A percentile compares a stretch with the other conserved stretches of the same genome.
phyloP scores from a whole-genome alignment of 2,113 vertebrate species.

The Phylloscopus trochiloides region DNA sequence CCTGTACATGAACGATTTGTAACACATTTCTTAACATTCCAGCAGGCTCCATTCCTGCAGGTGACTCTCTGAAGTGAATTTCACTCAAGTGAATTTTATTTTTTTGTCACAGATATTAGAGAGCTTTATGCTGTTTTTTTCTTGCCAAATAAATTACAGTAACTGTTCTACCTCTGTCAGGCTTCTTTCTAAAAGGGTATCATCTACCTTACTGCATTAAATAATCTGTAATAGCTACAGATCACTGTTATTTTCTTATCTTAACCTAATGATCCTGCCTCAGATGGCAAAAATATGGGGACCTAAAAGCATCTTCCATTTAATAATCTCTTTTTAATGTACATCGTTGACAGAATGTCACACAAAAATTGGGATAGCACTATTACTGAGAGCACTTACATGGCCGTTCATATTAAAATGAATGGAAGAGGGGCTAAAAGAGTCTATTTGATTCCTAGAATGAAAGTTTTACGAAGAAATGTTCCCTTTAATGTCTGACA shows the following conservation, averaged over 20 bases:
- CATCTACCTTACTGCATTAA: conserved; percentile 59
- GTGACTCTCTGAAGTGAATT: conserved; percentile 40
- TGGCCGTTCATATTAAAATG: conserved; percentile 4
- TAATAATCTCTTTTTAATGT: conserved; percentile 52
- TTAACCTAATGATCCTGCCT: conserved; percentile 62
- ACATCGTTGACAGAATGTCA: conserved; percentile 38
- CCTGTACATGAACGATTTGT: neutral
- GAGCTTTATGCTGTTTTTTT: conserved; percentile 2
- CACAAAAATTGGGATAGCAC: conserved; percentile 18
- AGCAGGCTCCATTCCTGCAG: neutral
- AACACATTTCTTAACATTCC: conserved; percentile 1
- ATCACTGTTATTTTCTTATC: conserved; percentile 62
- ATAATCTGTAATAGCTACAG: conserved; percentile 58
- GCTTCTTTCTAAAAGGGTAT: conserved; percentile 61
- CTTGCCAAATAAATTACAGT: conserved; percentile 43
- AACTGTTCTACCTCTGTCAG: conserved; percentile 46
- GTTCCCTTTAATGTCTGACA: conserved; percentile 17
- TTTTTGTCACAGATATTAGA: conserved; percentile 38
- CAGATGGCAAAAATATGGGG: conserved; percentile 23
- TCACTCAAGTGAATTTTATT: conserved; percentile 33
- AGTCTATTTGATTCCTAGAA: conserved; percentile 7
- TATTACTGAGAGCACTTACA: conserved; percentile 43
- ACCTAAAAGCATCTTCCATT: conserved; percentile 56
- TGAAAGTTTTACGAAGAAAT: conserved; percentile 3
- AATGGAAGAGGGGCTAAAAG: conserved; percentile 13